A percentile compares a stretch with the other conserved stretches of the same genome.
phyloP scores from a whole-genome alignment of 2,888 invertebrate species.

The Hecatera dysodea region DNA sequence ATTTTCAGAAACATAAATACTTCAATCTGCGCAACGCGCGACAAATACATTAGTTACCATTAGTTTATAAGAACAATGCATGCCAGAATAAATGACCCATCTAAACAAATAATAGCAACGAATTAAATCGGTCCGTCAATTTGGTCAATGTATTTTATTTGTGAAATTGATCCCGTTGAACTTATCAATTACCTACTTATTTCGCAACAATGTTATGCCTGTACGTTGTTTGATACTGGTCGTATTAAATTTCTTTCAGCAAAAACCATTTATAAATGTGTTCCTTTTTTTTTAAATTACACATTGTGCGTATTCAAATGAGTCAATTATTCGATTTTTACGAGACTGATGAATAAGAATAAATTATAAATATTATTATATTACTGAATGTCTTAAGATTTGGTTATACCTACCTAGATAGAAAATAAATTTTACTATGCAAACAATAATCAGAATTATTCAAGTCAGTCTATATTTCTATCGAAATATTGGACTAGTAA shows the following conservation, averaged over 20 bases:
- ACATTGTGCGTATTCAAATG: not conserved
- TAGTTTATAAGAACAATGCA: constrained; percentile 32
- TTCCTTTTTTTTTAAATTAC: constrained; percentile 8
- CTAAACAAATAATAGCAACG: constrained; percentile 48
- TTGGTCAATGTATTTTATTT: constrained; percentile 53
- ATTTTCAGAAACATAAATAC: not conserved
- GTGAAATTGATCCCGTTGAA: constrained; percentile 59
- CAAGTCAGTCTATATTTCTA: not conserved
- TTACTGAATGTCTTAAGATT: not conserved
- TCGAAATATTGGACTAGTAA: not conserved
- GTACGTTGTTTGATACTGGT: constrained; percentile 7
- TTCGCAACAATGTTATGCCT: constrained; percentile 38
- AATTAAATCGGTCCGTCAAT: constrained; percentile 53
- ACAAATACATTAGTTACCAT: constrained; percentile 18
- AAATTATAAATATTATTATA: not conserved
- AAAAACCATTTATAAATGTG: constrained; percentile 2
- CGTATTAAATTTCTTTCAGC: constrained; percentile 40
- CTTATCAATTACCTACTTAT: constrained; percentile 58
- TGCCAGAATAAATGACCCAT: constrained; percentile 44
- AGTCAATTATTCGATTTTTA: constrained; percentile 2
- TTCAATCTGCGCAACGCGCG: not conserved
- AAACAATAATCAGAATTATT: not conserved
- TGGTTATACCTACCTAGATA: no score
- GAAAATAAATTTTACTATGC: not conserved
- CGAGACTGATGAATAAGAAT: not conserved